Conservation (phyloP, 2,113 vertebrate species). For the Macheiramphus alcinus region DNA sequence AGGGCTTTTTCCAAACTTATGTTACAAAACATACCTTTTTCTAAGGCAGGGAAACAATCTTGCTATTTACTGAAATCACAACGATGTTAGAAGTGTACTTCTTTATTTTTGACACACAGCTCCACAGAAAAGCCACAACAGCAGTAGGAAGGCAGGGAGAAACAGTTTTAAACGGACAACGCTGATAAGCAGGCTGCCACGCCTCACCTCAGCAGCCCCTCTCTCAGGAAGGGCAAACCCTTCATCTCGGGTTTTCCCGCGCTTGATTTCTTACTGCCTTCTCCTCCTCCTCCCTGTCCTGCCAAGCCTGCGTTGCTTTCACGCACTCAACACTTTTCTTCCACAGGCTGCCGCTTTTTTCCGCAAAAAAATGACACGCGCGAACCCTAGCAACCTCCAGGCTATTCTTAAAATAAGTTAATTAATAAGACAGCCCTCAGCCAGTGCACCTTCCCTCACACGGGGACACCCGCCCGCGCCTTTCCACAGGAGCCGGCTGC, state of each 20-base stretch:
- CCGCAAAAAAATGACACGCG: accelerated
- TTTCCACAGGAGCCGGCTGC: accelerated
- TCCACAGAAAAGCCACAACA: neutral
- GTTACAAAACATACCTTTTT: neutral
- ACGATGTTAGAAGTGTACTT: accelerated
- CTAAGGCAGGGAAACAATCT: neutral
- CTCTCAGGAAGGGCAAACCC: neutral
- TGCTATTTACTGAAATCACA: accelerated
- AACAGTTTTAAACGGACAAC: accelerated
- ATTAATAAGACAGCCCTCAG: neutral
- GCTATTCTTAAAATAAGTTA: neutral
- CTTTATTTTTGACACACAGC: neutral
- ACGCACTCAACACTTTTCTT: accelerated
- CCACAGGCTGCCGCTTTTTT: accelerated
- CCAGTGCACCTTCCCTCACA: no score
- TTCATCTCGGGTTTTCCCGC: accelerated
- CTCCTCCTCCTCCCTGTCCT: neutral
- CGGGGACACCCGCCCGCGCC: accelerated
- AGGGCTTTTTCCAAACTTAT: accelerated
- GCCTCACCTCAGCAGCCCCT: no score
- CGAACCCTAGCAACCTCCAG: accelerated
- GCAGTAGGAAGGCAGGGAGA: accelerated
- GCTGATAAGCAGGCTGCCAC: accelerated
- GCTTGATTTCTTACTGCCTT: accelerated
- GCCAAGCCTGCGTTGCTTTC: neutral